phyloP scores from a whole-genome alignment of 2,797 vertebrate genomes.

The Orestias chungarensis region DNA sequence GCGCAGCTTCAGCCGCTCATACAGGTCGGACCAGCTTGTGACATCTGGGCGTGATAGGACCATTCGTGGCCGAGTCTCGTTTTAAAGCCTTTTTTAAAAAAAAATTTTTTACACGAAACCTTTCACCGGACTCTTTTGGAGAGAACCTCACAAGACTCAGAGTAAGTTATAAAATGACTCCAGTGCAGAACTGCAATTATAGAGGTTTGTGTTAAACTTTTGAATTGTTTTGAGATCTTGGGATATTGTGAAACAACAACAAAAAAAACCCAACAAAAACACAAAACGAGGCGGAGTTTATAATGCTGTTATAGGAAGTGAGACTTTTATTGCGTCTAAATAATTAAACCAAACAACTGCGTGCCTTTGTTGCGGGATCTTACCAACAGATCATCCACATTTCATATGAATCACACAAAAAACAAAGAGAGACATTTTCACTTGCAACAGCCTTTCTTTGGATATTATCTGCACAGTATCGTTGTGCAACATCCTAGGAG shows the following conservation, averaged over 20 bases:
- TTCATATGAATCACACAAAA: neutral
- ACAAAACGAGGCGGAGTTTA: neutral
- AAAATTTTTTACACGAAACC: conserved; percentile 1
- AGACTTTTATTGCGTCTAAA: neutral
- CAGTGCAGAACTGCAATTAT: neutral
- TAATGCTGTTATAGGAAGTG: neutral
- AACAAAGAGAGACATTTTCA: neutral
- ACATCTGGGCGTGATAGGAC: neutral
- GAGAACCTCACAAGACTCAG: conserved; percentile 20
- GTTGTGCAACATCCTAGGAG: neutral
- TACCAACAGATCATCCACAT: neutral
- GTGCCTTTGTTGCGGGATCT: neutral
- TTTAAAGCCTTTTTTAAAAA: conserved; percentile 2
- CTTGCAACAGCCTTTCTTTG: neutral
- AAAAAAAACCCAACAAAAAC: no score
- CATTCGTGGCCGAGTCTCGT: conserved; percentile 2
- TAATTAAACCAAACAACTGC: neutral
- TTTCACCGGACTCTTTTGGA: conserved; percentile 26
- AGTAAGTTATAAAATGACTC: conserved; percentile 44
- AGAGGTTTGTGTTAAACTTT: conserved; percentile 1
- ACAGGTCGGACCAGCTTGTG: conserved; percentile 1
- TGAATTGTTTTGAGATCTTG: neutral
- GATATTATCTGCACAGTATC: neutral
- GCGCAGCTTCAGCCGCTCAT: neutral
- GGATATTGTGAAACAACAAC: conserved; percentile 1